Conservation (phyloP, 1,140 invertebrate genomes). For the Pseudoatta argentina region DNA sequence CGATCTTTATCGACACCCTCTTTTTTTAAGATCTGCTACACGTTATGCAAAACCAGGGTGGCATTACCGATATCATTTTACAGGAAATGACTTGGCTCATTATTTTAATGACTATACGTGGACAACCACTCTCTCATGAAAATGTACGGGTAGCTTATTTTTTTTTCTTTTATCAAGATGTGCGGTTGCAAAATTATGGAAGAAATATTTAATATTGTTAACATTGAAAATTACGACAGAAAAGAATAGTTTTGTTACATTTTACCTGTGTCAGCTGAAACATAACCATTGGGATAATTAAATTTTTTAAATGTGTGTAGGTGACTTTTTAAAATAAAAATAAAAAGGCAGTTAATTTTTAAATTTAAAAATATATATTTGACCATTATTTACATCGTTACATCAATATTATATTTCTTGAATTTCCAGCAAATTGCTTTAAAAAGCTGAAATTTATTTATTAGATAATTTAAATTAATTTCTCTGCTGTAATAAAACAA, state of each 20-base stretch:
- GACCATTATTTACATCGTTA: background rate
- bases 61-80: constrained; percentile 59
- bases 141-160: constrained; percentile 39
- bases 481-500: background rate
- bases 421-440: background rate
- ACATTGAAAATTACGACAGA: background rate
- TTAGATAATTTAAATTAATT: background rate
- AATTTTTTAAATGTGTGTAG: background rate
- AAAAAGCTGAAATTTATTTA: background rate
- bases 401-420: background rate
- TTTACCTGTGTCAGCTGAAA: background rate
- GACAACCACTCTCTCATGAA: constrained; percentile 40
- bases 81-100: constrained; percentile 61
- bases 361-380: background rate
- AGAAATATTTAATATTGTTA: background rate
- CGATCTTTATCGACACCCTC: constrained; percentile 45
- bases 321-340: background rate
- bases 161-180: constrained; percentile 14
- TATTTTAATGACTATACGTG: constrained; percentile 61
- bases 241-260: background rate
- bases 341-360: background rate
- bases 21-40: constrained; percentile 10
- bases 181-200: background rate
- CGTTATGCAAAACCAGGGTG: constrained; percentile 50
- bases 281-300: background rate